phyloP scores from a whole-genome alignment of 64 coral and sea anemone genomes.

The Platygyra sinensis region DNA sequence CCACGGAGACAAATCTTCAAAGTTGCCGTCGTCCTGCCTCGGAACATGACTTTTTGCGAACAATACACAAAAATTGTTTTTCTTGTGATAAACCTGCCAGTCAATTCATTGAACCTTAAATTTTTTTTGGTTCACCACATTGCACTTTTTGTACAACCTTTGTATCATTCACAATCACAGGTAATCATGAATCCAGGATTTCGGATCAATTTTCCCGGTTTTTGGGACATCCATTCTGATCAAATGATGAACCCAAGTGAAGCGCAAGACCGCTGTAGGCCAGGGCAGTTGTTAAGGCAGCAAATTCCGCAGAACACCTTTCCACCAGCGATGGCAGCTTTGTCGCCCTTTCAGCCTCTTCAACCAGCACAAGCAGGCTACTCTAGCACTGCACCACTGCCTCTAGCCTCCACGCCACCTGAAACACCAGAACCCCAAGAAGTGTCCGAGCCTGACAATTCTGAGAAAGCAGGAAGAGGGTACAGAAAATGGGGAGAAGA shows the following conservation, averaged over 20 bases:
- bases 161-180: too few relatives aligned
- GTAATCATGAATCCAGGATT: too few relatives aligned
- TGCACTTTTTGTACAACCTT: too few relatives aligned
- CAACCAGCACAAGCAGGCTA: conserved; percentile 13
- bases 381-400: background rate
- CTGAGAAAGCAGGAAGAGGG: background rate
- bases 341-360: conserved; percentile 7
- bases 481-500: conserved; percentile 35
- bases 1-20: too few relatives aligned
- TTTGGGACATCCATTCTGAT: too few relatives aligned
- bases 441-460: background rate
- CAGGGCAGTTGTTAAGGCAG: conserved; percentile 7
- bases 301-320: conserved; percentile 2
- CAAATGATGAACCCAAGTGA: background rate
- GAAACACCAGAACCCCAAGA: conserved; percentile 18
- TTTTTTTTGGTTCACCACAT: too few relatives aligned
- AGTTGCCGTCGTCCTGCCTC: too few relatives aligned
- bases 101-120: too few relatives aligned
- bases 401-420: background rate
- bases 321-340: background rate
- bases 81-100: too few relatives aligned
- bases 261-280: background rate
- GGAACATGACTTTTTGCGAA: too few relatives aligned
- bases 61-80: too few relatives aligned
- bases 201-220: too few relatives aligned